Base-by-base conservation (phyloP, 2,888 invertebrate species). In the Drosophila lutescens region DNA sequence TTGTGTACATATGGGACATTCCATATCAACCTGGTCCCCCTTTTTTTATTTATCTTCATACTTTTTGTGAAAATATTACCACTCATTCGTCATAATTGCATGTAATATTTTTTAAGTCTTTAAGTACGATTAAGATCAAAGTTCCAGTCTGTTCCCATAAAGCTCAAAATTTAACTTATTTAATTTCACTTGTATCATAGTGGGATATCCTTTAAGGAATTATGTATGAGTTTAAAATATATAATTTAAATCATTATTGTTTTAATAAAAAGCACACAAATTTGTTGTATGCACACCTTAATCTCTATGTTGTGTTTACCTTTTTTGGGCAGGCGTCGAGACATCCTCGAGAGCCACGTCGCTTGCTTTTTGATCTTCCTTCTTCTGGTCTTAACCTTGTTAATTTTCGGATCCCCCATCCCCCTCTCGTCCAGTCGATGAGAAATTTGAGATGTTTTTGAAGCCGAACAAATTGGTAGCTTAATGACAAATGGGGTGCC, bases 401-500 rank as follows among this genome's bases (percentile, higher is more conserved):
- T 50, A 50, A 40, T 54, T 67, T 40, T 32, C 65, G 9, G 30
- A 15, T 26, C 40, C 38, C 53, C 30, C 65, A 15, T 26, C 40
- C 38, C 53, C 30, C 65, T 17, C 47, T 55, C 34, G 26, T 17
- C 9, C 13, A 30, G 13, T 17, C 17, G 34, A 32, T 44, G 20
- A 34, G 74, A 74, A 83, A 78, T 72, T 59, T 77, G 65, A 79
- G 66, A 67, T 50, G 53, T 59, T 66, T 57, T 36, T 44, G 49
- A 61, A 59, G 43, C 57, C 62, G 50, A 74, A 69, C 74, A 84
- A 81, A 81, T 83, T 80, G 78, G 51, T 44, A 38, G 59, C 68
- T 61, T 83, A 80, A 86, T 86, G 84, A 83, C 84, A 82, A 86
- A 82, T 86, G 74, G 74, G 67, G 82, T 84, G 85, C 74, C 85